Conservation (phyloP, 2,888 invertebrate genomes). For the Acrocyrtus sp. region DNA sequence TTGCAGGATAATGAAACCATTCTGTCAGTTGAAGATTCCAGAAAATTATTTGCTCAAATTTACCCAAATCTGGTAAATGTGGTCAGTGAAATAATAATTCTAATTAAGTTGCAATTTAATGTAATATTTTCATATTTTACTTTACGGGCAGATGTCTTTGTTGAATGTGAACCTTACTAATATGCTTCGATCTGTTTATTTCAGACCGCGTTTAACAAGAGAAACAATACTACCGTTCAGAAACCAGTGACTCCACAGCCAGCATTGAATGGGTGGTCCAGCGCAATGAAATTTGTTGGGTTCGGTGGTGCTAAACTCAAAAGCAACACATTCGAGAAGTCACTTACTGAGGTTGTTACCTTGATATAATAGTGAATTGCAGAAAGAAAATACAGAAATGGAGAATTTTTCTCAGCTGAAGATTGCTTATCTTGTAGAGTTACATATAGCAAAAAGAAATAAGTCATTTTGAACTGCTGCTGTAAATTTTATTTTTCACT, state of each 20-base stretch:
- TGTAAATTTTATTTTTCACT: too few relatives aligned
- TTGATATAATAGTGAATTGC: too few relatives aligned
- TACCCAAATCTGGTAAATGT: constrained; percentile 21
- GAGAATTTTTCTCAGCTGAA: too few relatives aligned
- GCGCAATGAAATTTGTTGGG: constrained; percentile 28
- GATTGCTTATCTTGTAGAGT: too few relatives aligned
- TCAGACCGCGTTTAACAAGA: too few relatives aligned
- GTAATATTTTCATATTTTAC: too few relatives aligned
- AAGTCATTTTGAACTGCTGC: too few relatives aligned
- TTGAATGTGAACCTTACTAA: too few relatives aligned
- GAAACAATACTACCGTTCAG: too few relatives aligned
- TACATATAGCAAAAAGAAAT: too few relatives aligned
- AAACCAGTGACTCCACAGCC: not conserved
- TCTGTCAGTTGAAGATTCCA: constrained; percentile 24
- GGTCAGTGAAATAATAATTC: not conserved
- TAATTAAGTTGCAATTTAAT: not conserved
- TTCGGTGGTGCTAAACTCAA: constrained; percentile 5
- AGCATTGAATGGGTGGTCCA: constrained; percentile 24
- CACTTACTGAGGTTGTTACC: constrained; percentile 16
- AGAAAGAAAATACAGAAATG: too few relatives aligned
- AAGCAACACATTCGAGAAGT: not conserved
- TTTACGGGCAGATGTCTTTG: too few relatives aligned
- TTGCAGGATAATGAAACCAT: constrained; percentile 29
- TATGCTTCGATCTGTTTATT: not conserved
- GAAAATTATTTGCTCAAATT: constrained; percentile 22